Conservation (phyloP, 2,888 invertebrate genomes). For the Encarsia formosa region DNA sequence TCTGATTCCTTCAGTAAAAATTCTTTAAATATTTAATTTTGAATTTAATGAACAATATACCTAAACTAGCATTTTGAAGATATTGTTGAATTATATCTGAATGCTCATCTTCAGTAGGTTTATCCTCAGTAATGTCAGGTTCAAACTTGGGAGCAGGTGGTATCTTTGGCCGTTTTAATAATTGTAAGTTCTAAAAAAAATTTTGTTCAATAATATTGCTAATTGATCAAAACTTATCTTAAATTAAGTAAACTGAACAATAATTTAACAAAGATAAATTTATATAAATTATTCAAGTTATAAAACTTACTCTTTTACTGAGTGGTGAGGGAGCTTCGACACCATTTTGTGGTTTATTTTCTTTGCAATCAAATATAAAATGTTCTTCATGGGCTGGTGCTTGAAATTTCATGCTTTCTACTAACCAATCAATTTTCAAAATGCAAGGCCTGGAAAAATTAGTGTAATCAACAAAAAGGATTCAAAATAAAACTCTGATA, state of each 20-base stretch:
- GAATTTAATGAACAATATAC: constrained; percentile 12
- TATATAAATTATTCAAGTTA: constrained; percentile 1
- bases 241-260: not conserved
- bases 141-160: constrained; percentile 46
- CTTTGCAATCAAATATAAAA: constrained; percentile 37
- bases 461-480: not conserved
- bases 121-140: constrained; percentile 8
- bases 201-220: not conserved
- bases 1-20: too few relatives aligned
- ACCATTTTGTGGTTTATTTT: constrained; percentile 35
- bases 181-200: constrained; percentile 52
- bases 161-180: constrained; percentile 50
- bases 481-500: constrained; percentile 14
- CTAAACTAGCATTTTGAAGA: constrained; percentile 32
- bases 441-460: constrained; percentile 55
- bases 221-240: not conserved
- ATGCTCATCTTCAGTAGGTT: constrained; percentile 29
- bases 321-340: constrained; percentile 58
- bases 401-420: constrained; percentile 65
- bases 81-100: constrained; percentile 43
- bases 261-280: not conserved
- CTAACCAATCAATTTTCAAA: constrained; percentile 71
- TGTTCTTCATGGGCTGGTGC: constrained; percentile 58
- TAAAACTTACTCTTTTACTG: constrained; percentile 56
- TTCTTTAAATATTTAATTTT: too few relatives aligned